phyloP scores from a whole-genome alignment of 1,140 invertebrate species.

The Diplogasteroides magnus region DNA sequence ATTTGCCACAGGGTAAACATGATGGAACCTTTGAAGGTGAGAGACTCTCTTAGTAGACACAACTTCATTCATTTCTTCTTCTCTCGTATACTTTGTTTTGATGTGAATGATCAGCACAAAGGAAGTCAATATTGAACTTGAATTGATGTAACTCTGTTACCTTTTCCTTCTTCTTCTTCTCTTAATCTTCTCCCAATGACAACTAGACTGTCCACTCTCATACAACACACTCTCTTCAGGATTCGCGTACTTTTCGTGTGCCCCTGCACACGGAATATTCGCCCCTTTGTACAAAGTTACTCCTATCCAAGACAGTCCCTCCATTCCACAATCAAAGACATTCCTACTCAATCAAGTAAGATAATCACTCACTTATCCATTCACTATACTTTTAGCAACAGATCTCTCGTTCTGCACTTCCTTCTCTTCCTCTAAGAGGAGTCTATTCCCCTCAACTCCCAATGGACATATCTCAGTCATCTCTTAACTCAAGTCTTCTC shows the following conservation, averaged over 20 bases:
- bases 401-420: background rate
- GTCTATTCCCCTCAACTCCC: background rate
- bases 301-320: slow-evolving; percentile 22
- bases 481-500: background rate
- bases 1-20: slow-evolving; percentile 42
- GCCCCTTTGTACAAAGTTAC: slow-evolving; percentile 46
- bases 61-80: background rate
- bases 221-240: slow-evolving; percentile 26
- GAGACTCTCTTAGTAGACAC: no score
- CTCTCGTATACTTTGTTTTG: background rate
- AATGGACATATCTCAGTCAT: background rate
- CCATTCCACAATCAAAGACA: background rate
- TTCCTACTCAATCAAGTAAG: background rate
- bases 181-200: background rate
- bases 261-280: slow-evolving; percentile 39
- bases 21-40: slow-evolving; percentile 43
- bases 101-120: background rate
- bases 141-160: no score
- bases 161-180: slow-evolving; percentile 3
- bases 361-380: background rate
- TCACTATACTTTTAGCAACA: background rate
- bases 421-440: background rate
- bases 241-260: slow-evolving; percentile 39
- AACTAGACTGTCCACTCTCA: no score
- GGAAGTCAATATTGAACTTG: no score